phyloP scores from a whole-genome alignment of 1,140 invertebrate species.

The Venturia canescens region DNA sequence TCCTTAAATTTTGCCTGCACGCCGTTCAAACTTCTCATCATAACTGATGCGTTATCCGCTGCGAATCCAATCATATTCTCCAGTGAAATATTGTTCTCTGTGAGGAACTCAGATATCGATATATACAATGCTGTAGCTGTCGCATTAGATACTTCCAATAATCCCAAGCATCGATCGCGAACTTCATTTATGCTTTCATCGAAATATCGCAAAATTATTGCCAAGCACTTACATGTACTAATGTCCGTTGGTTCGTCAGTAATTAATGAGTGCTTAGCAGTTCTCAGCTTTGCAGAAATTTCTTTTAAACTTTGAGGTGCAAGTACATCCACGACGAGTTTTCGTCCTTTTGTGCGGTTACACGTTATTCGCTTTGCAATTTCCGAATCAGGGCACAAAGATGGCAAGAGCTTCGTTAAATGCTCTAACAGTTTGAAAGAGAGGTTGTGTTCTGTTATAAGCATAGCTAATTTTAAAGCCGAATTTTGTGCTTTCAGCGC shows the following conservation, averaged over 20 bases:
- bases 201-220: constrained; percentile 34
- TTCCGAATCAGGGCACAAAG: constrained; percentile 53
- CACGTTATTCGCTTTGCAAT: constrained; percentile 43
- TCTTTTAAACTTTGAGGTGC: constrained; percentile 20
- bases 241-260: constrained; percentile 49
- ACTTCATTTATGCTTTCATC: constrained; percentile 7
- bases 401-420: constrained; percentile 46
- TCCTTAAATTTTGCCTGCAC: constrained; percentile 59
- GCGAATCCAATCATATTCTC: constrained; percentile 69
- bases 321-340: constrained; percentile 14
- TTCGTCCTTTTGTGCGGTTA: constrained; percentile 32
- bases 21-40: constrained; percentile 68
- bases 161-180: constrained; percentile 30
- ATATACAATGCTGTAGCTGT: constrained; percentile 60
- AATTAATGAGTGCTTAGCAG: constrained; percentile 20
- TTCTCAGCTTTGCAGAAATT: constrained; percentile 1
- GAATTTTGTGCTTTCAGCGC: constrained; percentile 38
- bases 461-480: constrained; percentile 52
- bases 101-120: constrained; percentile 58
- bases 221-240: constrained; percentile 32
- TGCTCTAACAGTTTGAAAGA: constrained; percentile 53
- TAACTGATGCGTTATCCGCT: constrained; percentile 67
- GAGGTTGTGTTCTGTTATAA: constrained; percentile 54
- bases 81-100: constrained; percentile 64
- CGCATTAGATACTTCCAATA: constrained; percentile 53